These are phyloP conservation scores for Merodon equestris DNA, from an alignment of 2,888 invertebrate genomes.

Conservation along the genomic window DNA sequence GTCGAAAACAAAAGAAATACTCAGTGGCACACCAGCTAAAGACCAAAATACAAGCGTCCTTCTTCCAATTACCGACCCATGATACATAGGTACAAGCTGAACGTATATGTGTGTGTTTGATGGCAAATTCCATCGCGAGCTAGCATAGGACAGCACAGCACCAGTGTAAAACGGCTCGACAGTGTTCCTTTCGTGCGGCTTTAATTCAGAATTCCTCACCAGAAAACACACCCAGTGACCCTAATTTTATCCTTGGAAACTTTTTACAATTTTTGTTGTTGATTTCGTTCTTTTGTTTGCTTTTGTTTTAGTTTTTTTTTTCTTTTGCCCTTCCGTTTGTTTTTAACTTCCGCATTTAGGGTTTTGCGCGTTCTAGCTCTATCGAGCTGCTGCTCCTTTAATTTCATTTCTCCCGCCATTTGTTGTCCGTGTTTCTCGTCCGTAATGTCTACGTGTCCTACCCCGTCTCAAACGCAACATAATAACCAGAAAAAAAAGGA, in stretches of 20 bases:
- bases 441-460: neutral
- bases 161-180: neutral
- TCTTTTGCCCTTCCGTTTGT: conserved; percentile 72
- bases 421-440: too few species aligned
- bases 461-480: neutral
- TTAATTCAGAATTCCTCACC: conserved; percentile 48
- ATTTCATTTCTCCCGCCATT: conserved; percentile 6
- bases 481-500: conserved; percentile 30
- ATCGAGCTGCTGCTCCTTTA: conserved; percentile 44
- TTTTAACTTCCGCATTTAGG: conserved; percentile 65
- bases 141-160: neutral
- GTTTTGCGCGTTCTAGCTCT: conserved; percentile 17
- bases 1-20: conserved; percentile 13
- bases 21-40: conserved; percentile 15
- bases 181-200: conserved; percentile 39
- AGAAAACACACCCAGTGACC: conserved; percentile 76
- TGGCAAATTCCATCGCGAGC: conserved; percentile 26
- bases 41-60: neutral
- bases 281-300: conserved; percentile 71
- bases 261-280: conserved; percentile 71
- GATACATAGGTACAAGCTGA: neutral
- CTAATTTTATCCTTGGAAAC: conserved; percentile 75
- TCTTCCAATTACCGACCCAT: too few species aligned
- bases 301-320: conserved; percentile 67
- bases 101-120: neutral